phyloP scores from a whole-genome alignment of 2,888 invertebrate species.

The Carpatolechia fugitivella region DNA sequence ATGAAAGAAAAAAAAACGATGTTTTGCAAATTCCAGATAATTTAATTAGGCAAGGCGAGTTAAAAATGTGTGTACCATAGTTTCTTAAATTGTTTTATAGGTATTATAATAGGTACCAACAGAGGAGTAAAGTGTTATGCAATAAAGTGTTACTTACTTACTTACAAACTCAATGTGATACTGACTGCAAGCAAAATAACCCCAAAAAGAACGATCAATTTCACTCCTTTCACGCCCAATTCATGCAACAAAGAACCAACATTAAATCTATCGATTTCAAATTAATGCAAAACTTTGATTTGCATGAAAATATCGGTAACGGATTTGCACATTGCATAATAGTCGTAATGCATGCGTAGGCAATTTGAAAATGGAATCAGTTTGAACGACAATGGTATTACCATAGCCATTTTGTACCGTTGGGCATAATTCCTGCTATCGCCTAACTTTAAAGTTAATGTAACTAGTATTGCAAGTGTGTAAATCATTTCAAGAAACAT shows the following conservation, averaged over 20 bases:
- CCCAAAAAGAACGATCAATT: constrained; percentile 21
- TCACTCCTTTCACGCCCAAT: constrained; percentile 20
- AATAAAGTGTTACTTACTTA: too few relatives aligned
- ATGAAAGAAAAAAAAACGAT: too few relatives aligned
- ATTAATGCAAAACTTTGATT: constrained; percentile 48
- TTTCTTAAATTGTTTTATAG: too few relatives aligned
- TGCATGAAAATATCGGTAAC: constrained; percentile 66
- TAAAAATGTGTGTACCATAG: too few relatives aligned
- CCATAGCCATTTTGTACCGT: constrained; percentile 40
- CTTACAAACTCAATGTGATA: too few relatives aligned
- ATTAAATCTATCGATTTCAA: constrained; percentile 42
- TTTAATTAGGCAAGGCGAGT: too few relatives aligned
- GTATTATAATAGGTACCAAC: too few relatives aligned
- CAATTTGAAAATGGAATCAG: constrained; percentile 65
- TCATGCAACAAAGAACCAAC: constrained; percentile 34
- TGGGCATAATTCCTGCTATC: constrained; percentile 6
- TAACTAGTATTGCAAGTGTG: constrained; percentile 11
- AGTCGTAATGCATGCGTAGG: constrained; percentile 56
- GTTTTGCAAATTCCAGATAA: too few relatives aligned
- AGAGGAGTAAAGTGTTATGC: too few relatives aligned
- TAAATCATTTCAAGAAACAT: not conserved
- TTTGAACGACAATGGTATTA: constrained; percentile 50
- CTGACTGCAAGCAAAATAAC: not conserved
- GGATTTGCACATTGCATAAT: constrained; percentile 61
- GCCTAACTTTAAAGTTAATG: constrained; percentile 10